A percentile compares a stretch with the other conserved stretches of the same genome.
phyloP scores from a whole-genome alignment of 2,113 vertebrate species.

The Myrmecobius fasciatus region DNA sequence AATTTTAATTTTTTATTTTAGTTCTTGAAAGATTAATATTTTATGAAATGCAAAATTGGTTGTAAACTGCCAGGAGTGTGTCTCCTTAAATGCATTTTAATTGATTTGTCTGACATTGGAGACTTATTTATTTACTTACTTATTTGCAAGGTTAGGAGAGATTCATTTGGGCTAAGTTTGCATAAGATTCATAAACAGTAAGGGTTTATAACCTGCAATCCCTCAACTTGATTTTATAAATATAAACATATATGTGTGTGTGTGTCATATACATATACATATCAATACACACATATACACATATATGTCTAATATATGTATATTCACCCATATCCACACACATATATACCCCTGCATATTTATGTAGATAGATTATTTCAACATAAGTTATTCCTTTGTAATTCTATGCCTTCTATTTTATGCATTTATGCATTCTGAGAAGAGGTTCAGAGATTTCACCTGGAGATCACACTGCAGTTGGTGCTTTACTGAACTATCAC shows the following conservation, averaged over 20 bases:
- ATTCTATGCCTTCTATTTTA: background rate
- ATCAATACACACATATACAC: no score
- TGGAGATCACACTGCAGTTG: background rate
- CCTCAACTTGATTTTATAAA: background rate
- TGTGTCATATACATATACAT: no score
- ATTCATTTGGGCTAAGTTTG: background rate
- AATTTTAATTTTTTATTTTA: conserved; percentile 34
- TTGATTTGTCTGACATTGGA: conserved; percentile 62
- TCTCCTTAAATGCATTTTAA: conserved; percentile 73
- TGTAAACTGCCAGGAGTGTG: conserved; percentile 53
- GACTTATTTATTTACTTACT: conserved; percentile 26
- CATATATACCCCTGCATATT: no score
- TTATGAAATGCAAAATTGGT: conserved; percentile 51
- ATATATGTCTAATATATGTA: no score
- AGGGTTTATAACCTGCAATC: background rate
- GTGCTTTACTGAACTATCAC: background rate
- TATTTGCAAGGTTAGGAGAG: background rate
- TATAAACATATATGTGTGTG: no score
- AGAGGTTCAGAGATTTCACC: background rate
- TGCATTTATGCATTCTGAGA: background rate
- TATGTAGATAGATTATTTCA: background rate
- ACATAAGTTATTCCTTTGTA: background rate
- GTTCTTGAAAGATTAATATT: conserved; percentile 67
- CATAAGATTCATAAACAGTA: background rate
- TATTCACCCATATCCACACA: no score